phyloP scores from a whole-genome alignment of 2,113 vertebrate genomes.

The Dasypus novemcinctus region DNA sequence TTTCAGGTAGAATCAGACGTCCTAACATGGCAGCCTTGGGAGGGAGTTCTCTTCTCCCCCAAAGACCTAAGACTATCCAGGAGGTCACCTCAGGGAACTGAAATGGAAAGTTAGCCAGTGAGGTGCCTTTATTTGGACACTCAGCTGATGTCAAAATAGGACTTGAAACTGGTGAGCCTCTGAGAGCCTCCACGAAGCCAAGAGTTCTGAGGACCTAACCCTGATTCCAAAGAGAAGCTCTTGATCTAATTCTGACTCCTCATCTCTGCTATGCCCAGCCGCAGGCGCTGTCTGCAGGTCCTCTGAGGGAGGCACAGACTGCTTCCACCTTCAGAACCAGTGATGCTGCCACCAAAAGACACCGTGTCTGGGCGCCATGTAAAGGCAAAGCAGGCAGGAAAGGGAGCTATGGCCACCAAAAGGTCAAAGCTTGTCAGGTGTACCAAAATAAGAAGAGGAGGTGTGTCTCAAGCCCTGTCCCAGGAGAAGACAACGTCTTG shows the following conservation, averaged over 20 bases:
- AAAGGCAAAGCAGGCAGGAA: neutral
- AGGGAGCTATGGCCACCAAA: neutral
- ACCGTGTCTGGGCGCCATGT: neutral
- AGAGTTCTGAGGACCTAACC: neutral
- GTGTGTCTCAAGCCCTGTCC: neutral
- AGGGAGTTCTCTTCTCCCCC: neutral
- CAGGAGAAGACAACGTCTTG: neutral
- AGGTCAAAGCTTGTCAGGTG: neutral
- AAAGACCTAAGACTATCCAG: neutral
- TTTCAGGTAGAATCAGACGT: neutral
- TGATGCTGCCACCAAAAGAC: neutral
- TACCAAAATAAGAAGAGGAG: neutral
- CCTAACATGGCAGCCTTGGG: neutral
- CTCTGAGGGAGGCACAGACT: neutral
- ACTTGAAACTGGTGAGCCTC: neutral
- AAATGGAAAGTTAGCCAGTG: neutral
- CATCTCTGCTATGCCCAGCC: neutral
- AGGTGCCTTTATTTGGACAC: neutral
- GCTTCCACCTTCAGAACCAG: neutral
- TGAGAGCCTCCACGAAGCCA: neutral
- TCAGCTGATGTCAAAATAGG: neutral
- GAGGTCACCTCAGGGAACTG: neutral
- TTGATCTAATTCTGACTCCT: neutral
- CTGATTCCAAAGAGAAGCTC: neutral
- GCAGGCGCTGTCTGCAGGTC: fast-evolving